Evolutionary conservation across 2,113 vertebrate species (phyloP).

Genomic region (Tenrec ecaudatus): DNA sequence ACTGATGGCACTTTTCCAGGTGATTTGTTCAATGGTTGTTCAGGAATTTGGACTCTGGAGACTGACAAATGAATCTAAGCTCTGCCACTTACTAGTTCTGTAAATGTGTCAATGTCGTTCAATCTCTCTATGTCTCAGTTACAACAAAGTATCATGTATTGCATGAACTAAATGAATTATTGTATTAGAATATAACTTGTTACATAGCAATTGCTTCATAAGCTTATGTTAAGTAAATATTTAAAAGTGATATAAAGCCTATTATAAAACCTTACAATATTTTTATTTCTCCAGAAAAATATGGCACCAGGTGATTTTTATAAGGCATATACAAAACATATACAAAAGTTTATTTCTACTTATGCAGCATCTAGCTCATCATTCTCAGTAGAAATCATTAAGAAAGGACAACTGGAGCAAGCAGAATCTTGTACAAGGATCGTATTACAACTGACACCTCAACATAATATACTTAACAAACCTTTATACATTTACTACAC

Average conservation of each 20-base stretch:
- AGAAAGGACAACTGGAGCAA: slow-evolving; percentile 22
- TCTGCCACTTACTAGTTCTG: not conserved
- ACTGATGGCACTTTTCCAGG: not conserved
- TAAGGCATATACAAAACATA: not conserved
- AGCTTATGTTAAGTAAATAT: slow-evolving; percentile 14
- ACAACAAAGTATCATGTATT: not conserved
- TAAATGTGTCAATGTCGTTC: not conserved
- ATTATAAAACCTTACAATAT: not conserved
- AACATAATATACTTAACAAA: slow-evolving; percentile 67
- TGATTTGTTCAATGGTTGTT: not conserved
- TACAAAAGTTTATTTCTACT: not conserved
- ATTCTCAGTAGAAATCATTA: not conserved
- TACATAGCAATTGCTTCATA: not conserved
- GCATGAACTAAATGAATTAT: not conserved
- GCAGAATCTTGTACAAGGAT: slow-evolving; percentile 31
- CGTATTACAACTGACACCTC: slow-evolving; percentile 12
- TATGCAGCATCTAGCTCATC: not conserved
- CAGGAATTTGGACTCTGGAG: not conserved
- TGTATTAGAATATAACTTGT: not conserved
- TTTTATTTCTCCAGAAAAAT: slow-evolving; percentile 36
- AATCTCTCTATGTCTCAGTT: not conserved
- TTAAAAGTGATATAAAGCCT: slow-evolving; percentile 6
- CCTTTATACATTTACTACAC: slow-evolving; percentile 64
- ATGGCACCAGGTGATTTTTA: not conserved
- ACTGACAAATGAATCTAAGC: not conserved